Conservation (phyloP, 64 coral and sea anemone species). For the Dendronephthya gigantea region DNA sequence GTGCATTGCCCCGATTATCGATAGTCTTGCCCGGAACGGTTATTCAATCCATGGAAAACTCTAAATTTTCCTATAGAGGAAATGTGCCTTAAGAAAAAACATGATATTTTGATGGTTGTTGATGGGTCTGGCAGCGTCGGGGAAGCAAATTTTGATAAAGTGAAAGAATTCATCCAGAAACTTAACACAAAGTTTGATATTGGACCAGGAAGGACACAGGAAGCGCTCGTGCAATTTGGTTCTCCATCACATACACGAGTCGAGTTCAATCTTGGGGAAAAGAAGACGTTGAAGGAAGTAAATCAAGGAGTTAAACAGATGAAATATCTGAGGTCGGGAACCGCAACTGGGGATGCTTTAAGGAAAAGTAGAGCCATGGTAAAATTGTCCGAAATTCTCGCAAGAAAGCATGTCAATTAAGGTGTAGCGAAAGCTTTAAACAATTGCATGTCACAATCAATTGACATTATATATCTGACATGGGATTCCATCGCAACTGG, state of each 20-base stretch:
- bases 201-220: not conserved
- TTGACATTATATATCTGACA: too few relatives aligned
- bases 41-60: too few relatives aligned
- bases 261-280: not conserved
- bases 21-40: too few relatives aligned
- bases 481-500: too few relatives aligned
- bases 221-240: not conserved
- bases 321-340: not conserved
- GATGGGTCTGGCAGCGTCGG: not conserved
- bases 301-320: not conserved
- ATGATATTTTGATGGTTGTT: not conserved
- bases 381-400: too few relatives aligned
- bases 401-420: too few relatives aligned
- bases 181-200: not conserved
- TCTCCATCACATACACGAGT: not conserved
- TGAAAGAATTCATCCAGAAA: not conserved
- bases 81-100: not conserved
- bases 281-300: not conserved
- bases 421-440: too few relatives aligned
- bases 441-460: too few relatives aligned
- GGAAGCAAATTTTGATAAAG: not conserved
- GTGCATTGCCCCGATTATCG: too few relatives aligned
- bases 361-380: not conserved
- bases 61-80: not conserved
- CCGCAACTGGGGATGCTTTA: not conserved